These are phyloP conservation scores for Altica lythri DNA, from an alignment of 2,888 invertebrate species.

Conservation along the genomic window DNA sequence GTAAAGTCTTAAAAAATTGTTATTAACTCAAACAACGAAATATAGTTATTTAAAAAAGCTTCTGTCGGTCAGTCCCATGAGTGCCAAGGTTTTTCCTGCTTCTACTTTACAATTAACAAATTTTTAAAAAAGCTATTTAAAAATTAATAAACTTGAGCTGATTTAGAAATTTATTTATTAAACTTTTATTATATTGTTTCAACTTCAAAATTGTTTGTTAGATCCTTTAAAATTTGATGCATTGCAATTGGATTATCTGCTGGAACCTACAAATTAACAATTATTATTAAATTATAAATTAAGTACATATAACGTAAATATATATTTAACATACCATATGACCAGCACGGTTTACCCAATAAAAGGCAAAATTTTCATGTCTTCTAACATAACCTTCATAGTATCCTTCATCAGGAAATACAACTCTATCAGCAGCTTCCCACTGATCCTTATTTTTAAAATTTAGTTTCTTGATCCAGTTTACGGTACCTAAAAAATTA, in stretches of 20 bases:
- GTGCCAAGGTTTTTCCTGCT: too few relatives aligned
- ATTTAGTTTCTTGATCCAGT: slow-evolving; percentile 72
- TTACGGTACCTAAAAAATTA: slow-evolving; percentile 34
- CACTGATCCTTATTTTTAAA: slow-evolving; percentile 62
- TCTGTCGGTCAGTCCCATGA: too few relatives aligned
- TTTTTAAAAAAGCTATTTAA: too few relatives aligned
- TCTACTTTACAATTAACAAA: too few relatives aligned
- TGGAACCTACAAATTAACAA: slow-evolving; percentile 39
- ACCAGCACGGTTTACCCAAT: slow-evolving; percentile 79
- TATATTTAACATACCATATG: slow-evolving; percentile 54
- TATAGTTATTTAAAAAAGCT: too few relatives aligned
- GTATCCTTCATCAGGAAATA: slow-evolving; percentile 64
- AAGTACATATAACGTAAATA: neutral
- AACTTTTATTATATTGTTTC: too few relatives aligned
- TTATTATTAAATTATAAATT: neutral
- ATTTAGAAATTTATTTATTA: neutral
- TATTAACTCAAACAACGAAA: too few relatives aligned
- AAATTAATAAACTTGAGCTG: too few relatives aligned
- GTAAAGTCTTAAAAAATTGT: too few relatives aligned
- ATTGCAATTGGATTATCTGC: slow-evolving; percentile 41
- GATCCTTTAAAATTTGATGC: slow-evolving; percentile 38
- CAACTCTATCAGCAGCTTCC: slow-evolving; percentile 59
- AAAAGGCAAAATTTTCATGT: slow-evolving; percentile 71
- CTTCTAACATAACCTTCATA: slow-evolving; percentile 76
- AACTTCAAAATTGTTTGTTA: slow-evolving; percentile 36